Base-by-base conservation (phyloP, 1,140 invertebrate species). In the Drosophila carrolli region DNA sequence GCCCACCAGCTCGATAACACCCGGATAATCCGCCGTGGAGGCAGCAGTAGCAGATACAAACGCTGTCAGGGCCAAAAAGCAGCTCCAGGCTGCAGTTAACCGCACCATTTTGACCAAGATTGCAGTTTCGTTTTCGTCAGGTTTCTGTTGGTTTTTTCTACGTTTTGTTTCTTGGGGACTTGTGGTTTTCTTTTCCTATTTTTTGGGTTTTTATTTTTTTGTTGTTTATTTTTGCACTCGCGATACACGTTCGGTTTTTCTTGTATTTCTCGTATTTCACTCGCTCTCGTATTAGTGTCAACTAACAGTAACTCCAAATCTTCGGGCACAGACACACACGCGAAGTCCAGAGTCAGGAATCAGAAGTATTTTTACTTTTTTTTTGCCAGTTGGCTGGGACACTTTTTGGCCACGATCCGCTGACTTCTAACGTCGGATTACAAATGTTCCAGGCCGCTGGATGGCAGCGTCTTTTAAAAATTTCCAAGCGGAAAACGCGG, bases 391-490 rank as follows among this genome's bases (percentile, higher is more conserved):
- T 51, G 48, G n/a, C 14, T 53, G 29, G 47, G 48, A 51, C 48
- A 51, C 48, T 47, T 47, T 54, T 29, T 60, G 53, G 63, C 60
- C 62, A 67, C 84, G 86, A 78, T 85, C 78, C 85, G 81, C 43
- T 68, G 90, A 72, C 81, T 76, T 79, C 86, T 91, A 89, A 91
- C 84, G 90, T 91, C 88, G 85, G 78, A 73, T 74, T 91, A 91
- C 91, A 92, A 92, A 92, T 92, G 91, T 92, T 92, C 80, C 86
- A 50, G 59, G 61, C 65, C 65, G 74, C 70, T 85, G 73, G 81
- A 75, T 81, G 78, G 84, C 91, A 90, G 83, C 91, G 91, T 92
- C 91, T 92, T 92, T 90, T 92, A 92, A 92, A 92, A 92, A 85
- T 92, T 91, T 90, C 88, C 76, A 74, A 73, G 76, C 74, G 77